Evolutionary conservation across 2,888 invertebrate species (phyloP).

Genomic region (Latheticus oryzae): DNA sequence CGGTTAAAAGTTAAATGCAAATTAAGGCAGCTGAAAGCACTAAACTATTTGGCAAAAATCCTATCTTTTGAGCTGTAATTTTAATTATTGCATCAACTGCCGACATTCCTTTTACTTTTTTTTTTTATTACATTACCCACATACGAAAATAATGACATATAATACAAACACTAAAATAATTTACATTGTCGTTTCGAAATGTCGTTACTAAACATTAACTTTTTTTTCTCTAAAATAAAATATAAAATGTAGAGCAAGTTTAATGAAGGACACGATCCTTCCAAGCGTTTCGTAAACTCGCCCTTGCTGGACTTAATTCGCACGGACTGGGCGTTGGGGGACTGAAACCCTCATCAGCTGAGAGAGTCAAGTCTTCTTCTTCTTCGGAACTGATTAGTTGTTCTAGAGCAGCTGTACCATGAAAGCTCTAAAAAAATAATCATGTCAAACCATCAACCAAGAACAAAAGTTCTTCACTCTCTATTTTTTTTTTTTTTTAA

Average conservation of each 20-base stretch:
- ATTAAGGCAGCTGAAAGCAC: slow-evolving; percentile 8
- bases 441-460: no score
- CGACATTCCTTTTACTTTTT: slow-evolving; percentile 6
- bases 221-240: no score
- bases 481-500: no score
- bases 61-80: slow-evolving; percentile 28
- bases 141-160: slow-evolving; percentile 37
- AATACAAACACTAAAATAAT: slow-evolving; percentile 16
- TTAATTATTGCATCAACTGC: slow-evolving; percentile 33
- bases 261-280: slow-evolving; percentile 58
- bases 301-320: slow-evolving; percentile 61
- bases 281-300: slow-evolving; percentile 58
- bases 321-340: slow-evolving; percentile 66
- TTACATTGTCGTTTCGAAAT: slow-evolving; percentile 31
- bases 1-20: slow-evolving; percentile 13
- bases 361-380: slow-evolving; percentile 64
- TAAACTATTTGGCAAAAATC: slow-evolving; percentile 34
- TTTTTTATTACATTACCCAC: slow-evolving; percentile 46
- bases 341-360: slow-evolving; percentile 65
- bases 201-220: no score
- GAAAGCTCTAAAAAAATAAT: slow-evolving; percentile 60
- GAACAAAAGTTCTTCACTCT: no score
- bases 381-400: slow-evolving; percentile 61
- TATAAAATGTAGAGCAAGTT: no score
- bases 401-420: slow-evolving; percentile 65